Base-by-base conservation (phyloP, 2,888 invertebrate species). In the Celastrina argiolus region DNA sequence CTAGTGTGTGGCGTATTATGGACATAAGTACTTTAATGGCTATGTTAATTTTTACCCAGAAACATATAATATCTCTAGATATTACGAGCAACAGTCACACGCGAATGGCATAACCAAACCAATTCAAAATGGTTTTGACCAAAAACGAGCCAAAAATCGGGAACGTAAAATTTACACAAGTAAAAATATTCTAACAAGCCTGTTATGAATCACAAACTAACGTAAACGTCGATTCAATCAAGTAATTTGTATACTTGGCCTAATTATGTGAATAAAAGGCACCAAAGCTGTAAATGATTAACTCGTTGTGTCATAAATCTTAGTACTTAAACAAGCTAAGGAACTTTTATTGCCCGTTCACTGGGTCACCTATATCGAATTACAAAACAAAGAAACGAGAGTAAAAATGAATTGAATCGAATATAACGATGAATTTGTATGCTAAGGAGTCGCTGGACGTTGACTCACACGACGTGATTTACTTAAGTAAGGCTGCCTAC, bases 401-500 rank as follows among this genome's bases (percentile, higher is more conserved):
- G 61, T 31, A 36, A 58, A 26, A 63, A 36, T 59, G 59, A 63
- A 14, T 45, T 45, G 31, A 34, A 56, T 66, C 56, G 42, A 67
- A 77, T 82, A 80, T 77, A 72, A 73, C 71, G 76, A 76, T 73
- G 72, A 72, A 76, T 80, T 78, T 74, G 80, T 79, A 81, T 83
- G 78, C 80, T 71, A 66, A 68, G 67, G 66, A 72, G 74, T 74
- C 68, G 64, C 36, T 64, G 68, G 67, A 65, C 68, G 75, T 75
- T 75, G 77, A 76, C 74, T 75, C 73, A 74, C 68, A 67, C 68
- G 69, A 78, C 79, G 76, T 81, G 78, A 70, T 67, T 66, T 63
- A 68, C 71, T 41, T 45, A 51, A 63, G 22, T 67, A 66, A 71
- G 69, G 73, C 56, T 68, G 5, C 28, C 51, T 51, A 36, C 67